These are phyloP conservation scores for Sphaeramia orbicularis DNA, from an alignment of 2,797 vertebrate species.

Conservation along the genomic window DNA sequence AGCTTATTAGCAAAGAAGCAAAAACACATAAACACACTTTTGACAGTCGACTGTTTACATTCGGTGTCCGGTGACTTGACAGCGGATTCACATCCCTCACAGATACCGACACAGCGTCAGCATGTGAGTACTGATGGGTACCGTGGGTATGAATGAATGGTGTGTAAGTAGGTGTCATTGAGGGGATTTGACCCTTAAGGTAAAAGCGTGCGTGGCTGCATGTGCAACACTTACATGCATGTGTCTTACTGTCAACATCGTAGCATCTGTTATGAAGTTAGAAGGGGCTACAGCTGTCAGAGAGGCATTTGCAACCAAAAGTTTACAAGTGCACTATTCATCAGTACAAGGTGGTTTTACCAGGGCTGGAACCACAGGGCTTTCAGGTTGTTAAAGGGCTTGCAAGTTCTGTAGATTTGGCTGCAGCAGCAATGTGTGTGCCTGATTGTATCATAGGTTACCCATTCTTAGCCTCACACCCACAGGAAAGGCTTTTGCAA, in stretches of 20 bases:
- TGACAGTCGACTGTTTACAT: conserved; percentile 59
- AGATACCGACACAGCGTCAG: conserved; percentile 45
- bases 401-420: conserved; percentile 1
- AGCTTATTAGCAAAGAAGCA: conserved; percentile 40
- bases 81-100: conserved; percentile 57
- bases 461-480: not conserved
- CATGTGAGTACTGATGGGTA: conserved; percentile 76
- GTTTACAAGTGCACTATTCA: not conserved
- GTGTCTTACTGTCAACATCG: conserved; percentile 25
- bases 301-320: not conserved
- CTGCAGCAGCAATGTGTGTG: not conserved
- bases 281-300: not conserved
- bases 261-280: conserved; percentile 7
- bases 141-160: conserved; percentile 1
- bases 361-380: not conserved
- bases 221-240: not conserved
- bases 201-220: not conserved
- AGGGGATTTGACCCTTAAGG: conserved; percentile 2
- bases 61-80: conserved; percentile 69
- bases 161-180: conserved; percentile 24
- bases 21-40: conserved; percentile 36
- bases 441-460: not conserved
- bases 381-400: not conserved
- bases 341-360: not conserved
- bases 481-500: not conserved